Percentiles rank a stretch among this genome's conserved stretches.
phyloP scores from a whole-genome alignment of 2,888 invertebrate species.

The Drosophila nigricruria region DNA sequence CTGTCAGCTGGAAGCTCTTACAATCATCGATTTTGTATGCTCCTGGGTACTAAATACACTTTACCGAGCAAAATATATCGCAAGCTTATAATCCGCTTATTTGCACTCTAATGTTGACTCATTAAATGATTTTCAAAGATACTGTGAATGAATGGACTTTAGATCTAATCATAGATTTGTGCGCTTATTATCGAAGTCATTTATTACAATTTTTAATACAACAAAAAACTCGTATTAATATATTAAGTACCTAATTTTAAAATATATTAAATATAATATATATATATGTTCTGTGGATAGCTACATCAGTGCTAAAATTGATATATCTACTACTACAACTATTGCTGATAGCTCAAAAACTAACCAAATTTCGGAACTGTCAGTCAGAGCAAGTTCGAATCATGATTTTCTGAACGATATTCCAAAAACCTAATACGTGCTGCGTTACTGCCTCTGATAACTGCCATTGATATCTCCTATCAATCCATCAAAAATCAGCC shows the following conservation, averaged over 20 bases:
- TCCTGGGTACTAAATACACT: constrained; percentile 4
- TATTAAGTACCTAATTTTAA: no score
- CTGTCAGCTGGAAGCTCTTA: constrained; percentile 20
- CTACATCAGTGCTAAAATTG: no score
- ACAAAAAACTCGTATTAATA: no score
- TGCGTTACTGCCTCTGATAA: background rate
- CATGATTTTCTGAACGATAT: background rate
- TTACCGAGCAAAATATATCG: constrained; percentile 8
- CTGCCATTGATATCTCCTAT: constrained; percentile 9
- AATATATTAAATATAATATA: no score
- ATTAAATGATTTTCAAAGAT: constrained; percentile 9
- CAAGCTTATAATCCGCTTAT: constrained; percentile 7
- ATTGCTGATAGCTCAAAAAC: background rate
- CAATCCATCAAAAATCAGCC: constrained; percentile 64
- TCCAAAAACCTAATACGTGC: no score
- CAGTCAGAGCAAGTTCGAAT: no score
- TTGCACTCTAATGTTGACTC: constrained; percentile 16
- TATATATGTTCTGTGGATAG: no score
- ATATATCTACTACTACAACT: no score
- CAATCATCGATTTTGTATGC: constrained; percentile 30
- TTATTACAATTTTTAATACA: no score
- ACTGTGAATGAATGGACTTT: background rate
- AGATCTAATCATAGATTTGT: background rate
- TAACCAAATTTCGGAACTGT: no score
- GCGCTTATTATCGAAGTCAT: constrained; percentile 11